Evolutionary conservation across 2,888 invertebrate species (phyloP), one percentile per base, ranked within the genome.

Genomic region (Marasmarcha lunaedactyla): DNA sequence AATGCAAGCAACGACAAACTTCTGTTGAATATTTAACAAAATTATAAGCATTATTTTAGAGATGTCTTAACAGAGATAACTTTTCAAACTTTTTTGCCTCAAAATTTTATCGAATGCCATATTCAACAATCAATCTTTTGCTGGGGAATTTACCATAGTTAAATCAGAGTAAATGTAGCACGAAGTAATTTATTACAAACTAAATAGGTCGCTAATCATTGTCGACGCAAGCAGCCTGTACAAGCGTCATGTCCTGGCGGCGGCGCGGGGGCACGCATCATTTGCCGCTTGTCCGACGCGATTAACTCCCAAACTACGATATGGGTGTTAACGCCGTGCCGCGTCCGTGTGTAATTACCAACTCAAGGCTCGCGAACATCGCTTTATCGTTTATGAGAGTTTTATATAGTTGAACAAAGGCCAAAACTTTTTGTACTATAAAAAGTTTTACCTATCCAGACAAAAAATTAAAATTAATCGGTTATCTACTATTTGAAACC

Each of bases 181-280:
- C 20, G 7, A 56, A 55, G 46, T 57, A 57, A 70, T 69, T 64
- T 57, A 60, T 73, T 64, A 65, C 53, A 56, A 57, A 57, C 51
- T 57, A 61, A 51, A 51, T 55, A 49, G 55, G 56, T 55, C 57
- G 63, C 59, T 79, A 76, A 78, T 78, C 67, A 65, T 57, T 49
- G 54, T 55, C 55, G 78, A 78, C 81, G 63, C 77, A 71, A 71
- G 67, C 62, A 65, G 58, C 57, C 61, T 54, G 50, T 55, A 20
- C 7, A 20, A 20, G 20, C 20, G 20, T 20, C 20, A 30, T 30
- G 30, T 30, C 30, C 34, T 34, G 12, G 12, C 12, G 13, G 7
- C 59, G 55, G 57, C 55, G 63, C 54, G 64, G 65, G 53, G 55
- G 68, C 66, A 72, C 73, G 76, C 76, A 73, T 78, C 77, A 74